Percentiles rank a stretch among this genome's conserved stretches.
These are phyloP conservation scores for human DNA, from an alignment of 2,113 vertebrate genomes.

Conservation along the genomic window DNA sequence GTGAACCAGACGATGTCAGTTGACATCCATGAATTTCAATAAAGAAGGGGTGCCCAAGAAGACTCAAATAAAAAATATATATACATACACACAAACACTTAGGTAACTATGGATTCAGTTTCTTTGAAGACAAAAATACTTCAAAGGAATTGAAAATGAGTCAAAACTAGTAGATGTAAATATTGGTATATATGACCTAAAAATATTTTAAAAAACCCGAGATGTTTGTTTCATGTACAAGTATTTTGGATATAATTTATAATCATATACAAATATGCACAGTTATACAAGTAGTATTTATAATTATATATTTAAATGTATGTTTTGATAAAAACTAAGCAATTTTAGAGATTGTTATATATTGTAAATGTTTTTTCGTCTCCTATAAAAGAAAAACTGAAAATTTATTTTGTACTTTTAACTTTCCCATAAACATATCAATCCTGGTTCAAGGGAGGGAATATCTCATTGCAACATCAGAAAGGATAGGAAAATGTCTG, in stretches of 20 bases:
- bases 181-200: not conserved
- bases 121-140: not conserved
- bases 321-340: not conserved
- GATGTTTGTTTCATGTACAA: not conserved
- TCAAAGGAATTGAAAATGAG: not conserved
- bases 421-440: conserved; percentile 22
- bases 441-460: conserved; percentile 33
- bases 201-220: not conserved
- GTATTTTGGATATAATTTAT: conserved; percentile 25
- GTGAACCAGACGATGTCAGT: not conserved
- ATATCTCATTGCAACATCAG: not conserved
- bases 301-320: not conserved
- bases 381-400: not conserved
- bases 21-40: not conserved
- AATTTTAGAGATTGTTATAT: not conserved
- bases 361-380: not conserved
- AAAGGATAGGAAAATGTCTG: conserved; percentile 41
- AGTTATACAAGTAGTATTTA: not conserved
- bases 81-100: not conserved
- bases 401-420: conserved; percentile 46
- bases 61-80: not conserved
- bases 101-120: not conserved
- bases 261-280: not conserved
- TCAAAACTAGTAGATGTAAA: not conserved
- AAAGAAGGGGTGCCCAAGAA: not conserved